These are phyloP conservation scores for Dicyrtomina minuta DNA, from an alignment of 2,888 invertebrate species.

Conservation along the genomic window DNA sequence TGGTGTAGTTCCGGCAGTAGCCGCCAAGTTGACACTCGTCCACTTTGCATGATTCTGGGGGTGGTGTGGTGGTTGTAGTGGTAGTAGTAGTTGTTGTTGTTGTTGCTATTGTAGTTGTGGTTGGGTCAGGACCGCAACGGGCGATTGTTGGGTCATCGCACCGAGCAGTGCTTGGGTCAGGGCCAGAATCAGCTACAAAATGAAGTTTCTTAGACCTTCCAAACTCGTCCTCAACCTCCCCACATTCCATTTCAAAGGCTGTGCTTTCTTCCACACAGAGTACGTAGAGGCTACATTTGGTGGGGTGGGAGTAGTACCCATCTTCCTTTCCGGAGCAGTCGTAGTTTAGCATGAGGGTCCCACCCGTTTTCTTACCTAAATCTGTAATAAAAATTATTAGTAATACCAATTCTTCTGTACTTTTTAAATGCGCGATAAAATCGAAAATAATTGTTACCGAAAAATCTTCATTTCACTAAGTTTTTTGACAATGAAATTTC, in stretches of 20 bases:
- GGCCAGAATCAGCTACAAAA: not conserved
- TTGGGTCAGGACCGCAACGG: not conserved
- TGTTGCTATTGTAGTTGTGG: slow-evolving; percentile 3
- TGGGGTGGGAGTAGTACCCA: not conserved
- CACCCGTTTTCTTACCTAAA: no score
- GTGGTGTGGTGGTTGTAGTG: slow-evolving; percentile 3
- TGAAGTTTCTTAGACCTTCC: not conserved
- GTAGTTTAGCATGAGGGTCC: not conserved
- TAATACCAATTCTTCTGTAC: no score
- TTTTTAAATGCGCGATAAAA: no score
- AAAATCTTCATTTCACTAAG: no score
- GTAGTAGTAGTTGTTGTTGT: no score
- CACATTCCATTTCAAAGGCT: slow-evolving; percentile 1
- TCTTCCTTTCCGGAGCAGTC: not conserved
- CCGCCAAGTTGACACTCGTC: not conserved
- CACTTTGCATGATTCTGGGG: not conserved
- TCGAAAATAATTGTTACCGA: no score
- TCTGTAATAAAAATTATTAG: no score
- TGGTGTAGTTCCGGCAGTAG: no score
- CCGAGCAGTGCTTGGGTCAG: not conserved
- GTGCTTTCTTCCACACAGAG: not conserved
- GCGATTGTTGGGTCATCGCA: slow-evolving; percentile 15
- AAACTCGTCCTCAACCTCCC: not conserved
- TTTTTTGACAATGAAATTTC: no score
- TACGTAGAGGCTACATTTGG: not conserved